Conservation (phyloP, 2,888 invertebrate genomes). For the Tenthredo livida region DNA sequence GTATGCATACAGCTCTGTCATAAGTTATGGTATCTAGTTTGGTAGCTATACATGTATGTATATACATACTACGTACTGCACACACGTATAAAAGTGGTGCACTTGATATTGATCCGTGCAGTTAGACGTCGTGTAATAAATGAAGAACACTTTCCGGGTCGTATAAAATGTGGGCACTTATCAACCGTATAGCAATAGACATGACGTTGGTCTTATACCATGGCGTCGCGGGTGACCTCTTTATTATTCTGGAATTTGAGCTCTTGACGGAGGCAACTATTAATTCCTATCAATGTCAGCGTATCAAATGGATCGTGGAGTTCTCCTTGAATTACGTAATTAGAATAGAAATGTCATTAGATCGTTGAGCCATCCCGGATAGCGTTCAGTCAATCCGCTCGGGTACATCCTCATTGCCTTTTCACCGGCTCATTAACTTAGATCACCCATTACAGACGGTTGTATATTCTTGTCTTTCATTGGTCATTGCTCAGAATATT, state of each 20-base stretch:
- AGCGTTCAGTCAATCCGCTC: conserved; percentile 51
- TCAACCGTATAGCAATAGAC: conserved; percentile 6
- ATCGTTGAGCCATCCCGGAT: conserved; percentile 44
- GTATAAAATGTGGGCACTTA: conserved; percentile 38
- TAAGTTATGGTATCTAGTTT: no score
- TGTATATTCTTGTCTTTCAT: conserved; percentile 29
- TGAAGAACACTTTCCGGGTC: conserved; percentile 18
- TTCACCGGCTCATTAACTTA: conserved; percentile 55
- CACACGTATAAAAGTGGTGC: conserved; percentile 21
- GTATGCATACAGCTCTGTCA: background rate
- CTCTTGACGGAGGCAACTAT: conserved; percentile 35
- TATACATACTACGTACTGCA: background rate
- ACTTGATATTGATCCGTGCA: conserved; percentile 26
- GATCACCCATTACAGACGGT: conserved; percentile 21
- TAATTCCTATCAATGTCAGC: conserved; percentile 55
- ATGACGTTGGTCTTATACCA: conserved; percentile 9
- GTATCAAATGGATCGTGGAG: conserved; percentile 55
- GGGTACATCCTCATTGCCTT: conserved; percentile 56
- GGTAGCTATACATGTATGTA: background rate
- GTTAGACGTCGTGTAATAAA: background rate
- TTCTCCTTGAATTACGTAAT: conserved; percentile 48
- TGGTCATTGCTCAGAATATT: conserved; percentile 16
- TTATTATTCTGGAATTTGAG: conserved; percentile 44
- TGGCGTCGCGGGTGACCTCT: conserved; percentile 38
- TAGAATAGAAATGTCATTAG: conserved; percentile 55